A percentile compares a stretch with the other conserved stretches of the same genome.
Conservation (phyloP, 2,797 vertebrate genomes). For the Naso thynnoides region DNA sequence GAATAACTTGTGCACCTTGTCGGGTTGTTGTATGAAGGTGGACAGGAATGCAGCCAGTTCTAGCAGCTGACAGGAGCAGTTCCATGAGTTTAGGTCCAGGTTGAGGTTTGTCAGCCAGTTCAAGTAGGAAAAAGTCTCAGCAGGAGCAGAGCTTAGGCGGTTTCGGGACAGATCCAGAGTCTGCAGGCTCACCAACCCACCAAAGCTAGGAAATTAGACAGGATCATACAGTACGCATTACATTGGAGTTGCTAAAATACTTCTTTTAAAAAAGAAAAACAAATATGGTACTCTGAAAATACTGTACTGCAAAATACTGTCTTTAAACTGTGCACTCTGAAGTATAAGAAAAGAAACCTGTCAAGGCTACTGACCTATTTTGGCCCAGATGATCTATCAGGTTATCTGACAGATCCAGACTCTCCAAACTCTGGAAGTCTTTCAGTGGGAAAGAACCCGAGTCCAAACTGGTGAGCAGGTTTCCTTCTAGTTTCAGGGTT, state of each 20-base stretch:
- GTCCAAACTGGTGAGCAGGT: constrained; percentile 82
- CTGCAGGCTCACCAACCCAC: constrained; percentile 73
- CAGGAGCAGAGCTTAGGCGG: constrained; percentile 74
- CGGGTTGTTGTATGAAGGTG: constrained; percentile 78
- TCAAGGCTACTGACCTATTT: constrained; percentile 62
- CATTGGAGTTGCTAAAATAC: not conserved
- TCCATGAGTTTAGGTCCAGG: constrained; percentile 86
- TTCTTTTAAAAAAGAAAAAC: too few species aligned
- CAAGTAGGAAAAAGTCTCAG: constrained; percentile 83
- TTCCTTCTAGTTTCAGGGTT: constrained; percentile 84
- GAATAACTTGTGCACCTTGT: constrained; percentile 50
- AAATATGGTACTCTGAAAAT: too few species aligned
- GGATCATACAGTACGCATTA: not conserved
- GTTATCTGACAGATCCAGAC: constrained; percentile 87
- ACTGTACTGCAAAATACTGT: too few species aligned
- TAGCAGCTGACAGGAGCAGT: constrained; percentile 85
- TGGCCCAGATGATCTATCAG: constrained; percentile 80
- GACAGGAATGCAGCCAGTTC: constrained; percentile 81
- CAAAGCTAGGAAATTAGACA: constrained; percentile 68
- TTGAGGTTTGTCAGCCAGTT: constrained; percentile 82
- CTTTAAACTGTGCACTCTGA: not conserved
- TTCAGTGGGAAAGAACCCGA: constrained; percentile 76
- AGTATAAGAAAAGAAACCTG: not conserved
- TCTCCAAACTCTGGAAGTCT: constrained; percentile 79
- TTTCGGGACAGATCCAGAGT: constrained; percentile 88